phyloP scores from a whole-genome alignment of 2,888 invertebrate genomes.

The Diploptera punctata region DNA sequence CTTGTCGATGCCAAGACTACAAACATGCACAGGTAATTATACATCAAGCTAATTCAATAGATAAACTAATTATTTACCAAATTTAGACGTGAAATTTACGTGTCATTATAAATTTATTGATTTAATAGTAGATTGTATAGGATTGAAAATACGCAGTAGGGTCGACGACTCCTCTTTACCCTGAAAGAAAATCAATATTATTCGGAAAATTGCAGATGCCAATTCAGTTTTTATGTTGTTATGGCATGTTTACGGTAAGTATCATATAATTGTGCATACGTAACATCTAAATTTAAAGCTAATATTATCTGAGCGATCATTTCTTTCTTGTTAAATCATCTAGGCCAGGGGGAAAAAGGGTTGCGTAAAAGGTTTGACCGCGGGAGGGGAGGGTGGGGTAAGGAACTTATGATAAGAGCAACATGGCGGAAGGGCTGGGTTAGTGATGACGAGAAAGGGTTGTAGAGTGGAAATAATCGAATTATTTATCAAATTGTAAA shows the following conservation, averaged over 20 bases:
- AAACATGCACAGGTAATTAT: slow-evolving; percentile 41
- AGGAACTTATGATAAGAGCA: slow-evolving; percentile 39
- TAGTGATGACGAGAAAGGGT: slow-evolving; percentile 34
- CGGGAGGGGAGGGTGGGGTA: slow-evolving; percentile 39
- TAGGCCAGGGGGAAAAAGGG: slow-evolving; percentile 42
- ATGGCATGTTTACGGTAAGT: not conserved
- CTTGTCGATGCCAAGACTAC: slow-evolving; percentile 37
- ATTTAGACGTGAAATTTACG: not conserved
- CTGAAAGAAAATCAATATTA: slow-evolving; percentile 42
- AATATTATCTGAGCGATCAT: not conserved
- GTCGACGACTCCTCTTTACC: slow-evolving; percentile 43
- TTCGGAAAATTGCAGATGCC: slow-evolving; percentile 32
- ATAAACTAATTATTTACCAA: not conserved
- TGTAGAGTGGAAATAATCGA: not conserved
- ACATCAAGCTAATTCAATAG: not conserved
- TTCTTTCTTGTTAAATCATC: slow-evolving; percentile 34
- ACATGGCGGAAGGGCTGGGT: slow-evolving; percentile 43
- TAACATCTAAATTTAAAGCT: not conserved
- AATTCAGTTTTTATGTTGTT: not conserved
- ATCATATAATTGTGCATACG: not conserved
- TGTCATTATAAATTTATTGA: slow-evolving; percentile 38
- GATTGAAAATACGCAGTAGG: slow-evolving; percentile 42
- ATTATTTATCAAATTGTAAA: not conserved
- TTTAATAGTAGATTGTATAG: slow-evolving; percentile 37
- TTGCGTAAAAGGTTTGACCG: slow-evolving; percentile 41